phyloP scores from a whole-genome alignment of 2,797 vertebrate species.

The Tenualosa ilisha region DNA sequence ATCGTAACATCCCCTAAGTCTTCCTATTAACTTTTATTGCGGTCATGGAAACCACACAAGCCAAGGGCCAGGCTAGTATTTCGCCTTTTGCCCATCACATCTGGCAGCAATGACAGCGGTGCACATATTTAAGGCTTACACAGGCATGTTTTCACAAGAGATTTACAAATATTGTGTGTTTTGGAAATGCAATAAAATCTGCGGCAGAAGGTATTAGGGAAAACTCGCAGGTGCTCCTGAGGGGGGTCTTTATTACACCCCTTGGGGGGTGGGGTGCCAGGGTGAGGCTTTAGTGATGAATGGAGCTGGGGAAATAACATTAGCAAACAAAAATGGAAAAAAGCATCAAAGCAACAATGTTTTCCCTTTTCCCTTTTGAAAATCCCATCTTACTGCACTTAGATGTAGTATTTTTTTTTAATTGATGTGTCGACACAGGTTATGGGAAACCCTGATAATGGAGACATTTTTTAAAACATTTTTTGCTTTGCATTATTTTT shows the following conservation, averaged over 20 bases:
- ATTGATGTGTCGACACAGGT: background rate
- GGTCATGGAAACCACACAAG: constrained; percentile 23
- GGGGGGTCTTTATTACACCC: constrained; percentile 18
- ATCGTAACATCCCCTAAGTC: constrained; percentile 43
- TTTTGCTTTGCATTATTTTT: background rate
- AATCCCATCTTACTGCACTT: background rate
- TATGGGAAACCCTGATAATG: background rate
- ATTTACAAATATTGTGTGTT: constrained; percentile 41
- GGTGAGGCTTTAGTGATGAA: background rate
- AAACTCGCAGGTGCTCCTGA: constrained; percentile 72
- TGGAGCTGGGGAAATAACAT: background rate
- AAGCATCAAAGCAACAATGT: background rate
- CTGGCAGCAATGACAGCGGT: constrained; percentile 79
- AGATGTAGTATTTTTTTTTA: background rate
- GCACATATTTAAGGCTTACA: constrained; percentile 77
- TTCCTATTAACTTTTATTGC: constrained; percentile 44
- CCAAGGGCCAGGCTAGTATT: constrained; percentile 53
- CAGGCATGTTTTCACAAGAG: constrained; percentile 70
- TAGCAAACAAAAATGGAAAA: background rate
- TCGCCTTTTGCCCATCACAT: constrained; percentile 80
- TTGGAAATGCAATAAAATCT: constrained; percentile 39
- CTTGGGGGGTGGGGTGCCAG: background rate
- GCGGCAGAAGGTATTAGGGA: constrained; percentile 67
- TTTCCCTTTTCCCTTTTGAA: background rate
- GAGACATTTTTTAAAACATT: background rate